Base-by-base conservation (phyloP, 2,888 invertebrate species). In the Aspidapion aeneum region DNA sequence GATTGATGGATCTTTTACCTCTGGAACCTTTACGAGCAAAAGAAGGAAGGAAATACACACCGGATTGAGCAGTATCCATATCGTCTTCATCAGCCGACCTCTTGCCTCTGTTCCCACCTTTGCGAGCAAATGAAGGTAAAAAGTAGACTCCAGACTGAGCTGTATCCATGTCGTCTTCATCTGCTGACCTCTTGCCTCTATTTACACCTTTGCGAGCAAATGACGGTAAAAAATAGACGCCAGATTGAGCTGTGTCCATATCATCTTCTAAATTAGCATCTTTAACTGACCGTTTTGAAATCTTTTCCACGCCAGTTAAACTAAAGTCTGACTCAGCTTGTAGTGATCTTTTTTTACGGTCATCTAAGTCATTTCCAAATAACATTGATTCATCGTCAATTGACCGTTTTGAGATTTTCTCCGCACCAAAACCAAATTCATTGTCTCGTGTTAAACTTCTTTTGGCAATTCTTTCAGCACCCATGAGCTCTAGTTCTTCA, bases 101-200 rank as follows among this genome's bases (percentile, higher is more conserved):
- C 35, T 60, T 63, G 12, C 62, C 58, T 60, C 68, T 65, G 35
- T 66, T 21, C 22, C 59, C 61, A 7, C 64, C 59, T 61, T 65
- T 63, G 57, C 67, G 62, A 0, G 66, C 66, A 22, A 63, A 65
- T 16, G 64, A 63, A 1, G 69, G 69, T 3, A 69, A 58, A 50
- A 69, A 69, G 18, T 68, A 66, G 7, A 65, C 68, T 1, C 68
- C 68, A 49, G 63, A 65, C 55, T 64, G 64, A 18, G 67, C 69
- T n/a, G 61, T 55, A 0, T 69, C 68, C 66, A 69, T 66, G 49
- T 69, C 69, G 18, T 67, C 63, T 20, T 35, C 63, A 18, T 57
- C 48, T 19, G 48, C 17, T 17, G 63, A 63, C 18, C 66, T 21
- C 50, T 61, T 68, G 12, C 65, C 62, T 64, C 66, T 61, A 61